These are phyloP conservation scores for Machimus rusticus DNA, from an alignment of 2,888 invertebrate genomes.

Conservation along the genomic window DNA sequence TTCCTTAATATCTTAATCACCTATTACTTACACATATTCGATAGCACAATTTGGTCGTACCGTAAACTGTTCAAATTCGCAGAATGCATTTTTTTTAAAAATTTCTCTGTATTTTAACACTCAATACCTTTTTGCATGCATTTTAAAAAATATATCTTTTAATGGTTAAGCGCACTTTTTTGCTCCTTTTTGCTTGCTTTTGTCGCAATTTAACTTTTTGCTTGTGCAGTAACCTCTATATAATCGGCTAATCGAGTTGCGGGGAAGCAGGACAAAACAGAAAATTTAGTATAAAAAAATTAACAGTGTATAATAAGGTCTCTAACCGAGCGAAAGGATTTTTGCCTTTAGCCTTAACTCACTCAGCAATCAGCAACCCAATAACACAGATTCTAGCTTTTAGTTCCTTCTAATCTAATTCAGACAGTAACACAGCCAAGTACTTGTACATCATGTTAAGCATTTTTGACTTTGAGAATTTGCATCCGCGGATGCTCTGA, in stretches of 20 bases:
- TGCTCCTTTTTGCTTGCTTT: conserved; percentile 36
- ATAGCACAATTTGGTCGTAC: conserved; percentile 13
- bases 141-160: neutral
- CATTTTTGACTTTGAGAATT: neutral
- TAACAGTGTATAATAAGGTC: neutral
- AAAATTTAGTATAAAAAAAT: neutral
- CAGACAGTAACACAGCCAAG: neutral
- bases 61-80: conserved; percentile 8
- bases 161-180: neutral
- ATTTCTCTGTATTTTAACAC: neutral
- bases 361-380: conserved; percentile 6
- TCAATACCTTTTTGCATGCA: neutral
- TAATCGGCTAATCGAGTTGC: conserved; percentile 45
- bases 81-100: neutral
- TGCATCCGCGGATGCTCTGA: neutral
- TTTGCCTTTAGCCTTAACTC: conserved; percentile 8
- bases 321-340: neutral
- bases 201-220: conserved; percentile 33
- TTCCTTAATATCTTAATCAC: conserved; percentile 7
- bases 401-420: conserved; percentile 21
- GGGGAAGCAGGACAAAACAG: conserved; percentile 47
- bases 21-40: neutral
- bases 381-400: conserved; percentile 16
- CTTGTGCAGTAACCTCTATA: conserved; percentile 3
- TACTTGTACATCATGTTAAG: neutral